phyloP scores from a whole-genome alignment of 2,113 vertebrate genomes.

The Henicopernis longicauda region DNA sequence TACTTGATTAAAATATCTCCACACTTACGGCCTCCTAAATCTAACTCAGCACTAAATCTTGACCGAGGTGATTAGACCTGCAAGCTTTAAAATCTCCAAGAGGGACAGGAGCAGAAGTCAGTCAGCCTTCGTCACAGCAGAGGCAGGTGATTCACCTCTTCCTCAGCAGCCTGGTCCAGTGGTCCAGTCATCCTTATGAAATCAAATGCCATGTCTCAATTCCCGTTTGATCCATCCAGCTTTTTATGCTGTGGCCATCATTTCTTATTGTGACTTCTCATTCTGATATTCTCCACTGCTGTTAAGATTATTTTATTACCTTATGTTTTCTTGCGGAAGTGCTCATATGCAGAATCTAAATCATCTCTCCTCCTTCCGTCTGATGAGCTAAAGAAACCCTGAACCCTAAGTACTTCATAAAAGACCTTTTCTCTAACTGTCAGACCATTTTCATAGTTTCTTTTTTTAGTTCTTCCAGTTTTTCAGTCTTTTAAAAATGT shows the following conservation, averaged over 20 bases:
- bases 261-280: neutral
- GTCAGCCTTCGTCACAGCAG: neutral
- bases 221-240: neutral
- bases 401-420: neutral
- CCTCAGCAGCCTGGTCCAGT: neutral
- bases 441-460: neutral
- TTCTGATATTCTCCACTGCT: no score
- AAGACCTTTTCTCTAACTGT: neutral
- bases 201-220: neutral
- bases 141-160: neutral
- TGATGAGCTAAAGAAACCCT: neutral
- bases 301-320: neutral
- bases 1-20: neutral
- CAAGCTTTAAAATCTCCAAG: neutral
- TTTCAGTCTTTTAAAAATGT: neutral
- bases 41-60: neutral
- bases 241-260: rapidly evolving
- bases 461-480: neutral
- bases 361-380: neutral
- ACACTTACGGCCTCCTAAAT: neutral
- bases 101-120: neutral
- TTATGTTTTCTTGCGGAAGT: neutral
- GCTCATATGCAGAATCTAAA: neutral
- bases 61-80: neutral
- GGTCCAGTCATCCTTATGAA: neutral